A percentile compares a stretch with the other conserved stretches of the same genome.
phyloP scores from a whole-genome alignment of 37 sponge, comb jelly and placozoan species.

The Crambe crambe region DNA sequence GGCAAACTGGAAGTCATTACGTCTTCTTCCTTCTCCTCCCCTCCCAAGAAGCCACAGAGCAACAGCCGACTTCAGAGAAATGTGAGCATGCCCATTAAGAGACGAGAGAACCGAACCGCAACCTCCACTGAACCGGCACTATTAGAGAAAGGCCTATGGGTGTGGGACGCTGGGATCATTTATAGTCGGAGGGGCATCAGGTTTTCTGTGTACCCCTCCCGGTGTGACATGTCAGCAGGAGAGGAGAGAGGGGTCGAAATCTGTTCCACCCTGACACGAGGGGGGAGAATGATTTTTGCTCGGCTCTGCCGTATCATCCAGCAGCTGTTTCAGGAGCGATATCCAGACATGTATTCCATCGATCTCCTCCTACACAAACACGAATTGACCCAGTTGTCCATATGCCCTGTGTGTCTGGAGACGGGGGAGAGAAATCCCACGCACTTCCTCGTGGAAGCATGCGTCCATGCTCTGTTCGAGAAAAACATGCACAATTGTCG shows the following conservation, averaged over 20 bases:
- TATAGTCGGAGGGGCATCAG: conserved; percentile 7
- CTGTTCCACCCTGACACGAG: conserved; percentile 27
- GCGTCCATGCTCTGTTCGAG: conserved; percentile 42
- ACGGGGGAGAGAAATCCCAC: conserved; percentile 23
- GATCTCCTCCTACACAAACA: conserved; percentile 45
- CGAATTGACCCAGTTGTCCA: conserved; percentile 60
- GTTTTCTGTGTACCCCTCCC: conserved; percentile 37
- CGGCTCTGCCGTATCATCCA: conserved; percentile 61
- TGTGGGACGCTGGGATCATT: conserved; percentile 58
- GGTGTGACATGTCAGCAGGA: conserved; percentile 48
- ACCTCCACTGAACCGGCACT: neutral
- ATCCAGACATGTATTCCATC: conserved; percentile 58
- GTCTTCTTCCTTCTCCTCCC: too few species aligned
- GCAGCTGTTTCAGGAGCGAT: conserved; percentile 66
- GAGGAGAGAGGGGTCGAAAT: conserved; percentile 80
- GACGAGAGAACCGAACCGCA: neutral
- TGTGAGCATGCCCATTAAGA: conserved; percentile 7
- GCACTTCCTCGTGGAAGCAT: conserved; percentile 61
- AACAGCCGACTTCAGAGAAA: neutral
- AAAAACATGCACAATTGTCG: conserved; percentile 41
- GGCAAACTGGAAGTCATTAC: too few species aligned
- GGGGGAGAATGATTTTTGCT: conserved; percentile 57
- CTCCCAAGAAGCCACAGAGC: too few species aligned
- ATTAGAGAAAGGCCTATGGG: conserved; percentile 17
- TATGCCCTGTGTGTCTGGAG: conserved; percentile 62